Evolutionary conservation across 2,888 invertebrate species (phyloP).

Genomic region (Elegia similella): DNA sequence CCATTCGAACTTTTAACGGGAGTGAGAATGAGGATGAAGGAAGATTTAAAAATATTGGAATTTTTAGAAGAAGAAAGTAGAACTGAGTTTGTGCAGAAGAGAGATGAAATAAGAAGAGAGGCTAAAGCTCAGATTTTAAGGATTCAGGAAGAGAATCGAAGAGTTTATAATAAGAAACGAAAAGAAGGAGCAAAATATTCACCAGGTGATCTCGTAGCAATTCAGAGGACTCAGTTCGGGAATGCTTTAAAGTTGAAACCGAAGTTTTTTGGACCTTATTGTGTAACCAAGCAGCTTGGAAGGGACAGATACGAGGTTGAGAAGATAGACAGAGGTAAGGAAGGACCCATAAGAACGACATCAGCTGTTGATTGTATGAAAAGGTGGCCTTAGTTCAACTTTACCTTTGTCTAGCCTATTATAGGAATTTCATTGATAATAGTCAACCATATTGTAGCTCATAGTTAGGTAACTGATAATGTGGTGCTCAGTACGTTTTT

Average conservation of each 20-base stretch:
- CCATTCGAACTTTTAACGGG: too few relatives aligned
- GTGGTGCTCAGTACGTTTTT: too few relatives aligned
- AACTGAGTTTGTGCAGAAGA: not conserved
- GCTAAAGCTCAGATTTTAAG: conserved; percentile 24
- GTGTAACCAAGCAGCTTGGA: too few relatives aligned
- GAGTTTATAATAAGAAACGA: conserved; percentile 20
- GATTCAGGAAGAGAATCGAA: conserved; percentile 23
- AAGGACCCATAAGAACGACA: conserved; percentile 14
- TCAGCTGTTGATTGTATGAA: conserved; percentile 10
- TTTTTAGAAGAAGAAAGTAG: too few relatives aligned
- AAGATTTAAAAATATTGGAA: too few relatives aligned
- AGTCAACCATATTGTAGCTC: too few relatives aligned
- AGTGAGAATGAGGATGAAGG: too few relatives aligned
- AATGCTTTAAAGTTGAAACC: conserved; percentile 17
- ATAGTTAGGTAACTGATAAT: too few relatives aligned
- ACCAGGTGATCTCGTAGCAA: conserved; percentile 17
- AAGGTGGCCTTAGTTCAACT: conserved; percentile 3
- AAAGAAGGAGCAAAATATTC: conserved; percentile 20
- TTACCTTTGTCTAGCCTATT: not conserved
- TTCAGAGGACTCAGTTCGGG: too few relatives aligned
- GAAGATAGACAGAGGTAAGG: conserved; percentile 10
- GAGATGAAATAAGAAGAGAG: conserved; percentile 19
- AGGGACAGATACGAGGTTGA: conserved; percentile 16
- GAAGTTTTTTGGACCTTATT: conserved; percentile 17
- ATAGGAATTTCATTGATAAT: not conserved